Evolutionary conservation across 2,797 vertebrate genomes (phyloP).

Genomic region (Selene dorsalis): DNA sequence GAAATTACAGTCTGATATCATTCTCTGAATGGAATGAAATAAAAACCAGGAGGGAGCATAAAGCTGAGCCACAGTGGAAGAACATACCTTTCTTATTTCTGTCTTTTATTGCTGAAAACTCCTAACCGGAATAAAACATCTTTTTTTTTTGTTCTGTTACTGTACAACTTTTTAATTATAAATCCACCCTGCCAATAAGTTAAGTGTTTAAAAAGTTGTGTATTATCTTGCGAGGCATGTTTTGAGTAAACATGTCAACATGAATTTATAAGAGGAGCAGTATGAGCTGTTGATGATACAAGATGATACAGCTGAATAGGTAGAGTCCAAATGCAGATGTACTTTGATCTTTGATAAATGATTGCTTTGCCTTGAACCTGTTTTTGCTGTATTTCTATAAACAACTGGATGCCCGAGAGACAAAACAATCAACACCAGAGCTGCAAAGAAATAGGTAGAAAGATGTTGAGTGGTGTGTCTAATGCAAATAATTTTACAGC

Average conservation of each 20-base stretch:
- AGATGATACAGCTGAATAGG: too few relatives aligned
- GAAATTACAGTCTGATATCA: conserved; percentile 22
- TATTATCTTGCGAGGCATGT: neutral
- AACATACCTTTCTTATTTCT: neutral
- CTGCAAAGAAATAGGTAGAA: neutral
- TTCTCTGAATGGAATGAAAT: conserved; percentile 12
- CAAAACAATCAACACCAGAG: neutral
- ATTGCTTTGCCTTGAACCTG: neutral
- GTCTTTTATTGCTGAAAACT: neutral
- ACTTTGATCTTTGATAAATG: conserved; percentile 19
- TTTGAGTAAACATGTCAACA: neutral
- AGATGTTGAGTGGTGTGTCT: neutral
- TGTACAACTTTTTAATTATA: neutral
- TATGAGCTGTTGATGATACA: too few relatives aligned
- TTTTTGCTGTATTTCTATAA: neutral
- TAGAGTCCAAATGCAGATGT: neutral
- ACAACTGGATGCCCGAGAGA: neutral
- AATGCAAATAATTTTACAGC: conserved; percentile 1
- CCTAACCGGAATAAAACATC: neutral
- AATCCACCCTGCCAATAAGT: neutral
- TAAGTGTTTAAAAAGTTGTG: too few relatives aligned
- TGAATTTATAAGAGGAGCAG: too few relatives aligned
- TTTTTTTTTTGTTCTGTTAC: neutral
- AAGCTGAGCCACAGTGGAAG: neutral
- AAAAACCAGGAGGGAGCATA: conserved; percentile 9